These are phyloP conservation scores for Nudaria mundana DNA, from an alignment of 2,888 invertebrate genomes.

Conservation along the genomic window DNA sequence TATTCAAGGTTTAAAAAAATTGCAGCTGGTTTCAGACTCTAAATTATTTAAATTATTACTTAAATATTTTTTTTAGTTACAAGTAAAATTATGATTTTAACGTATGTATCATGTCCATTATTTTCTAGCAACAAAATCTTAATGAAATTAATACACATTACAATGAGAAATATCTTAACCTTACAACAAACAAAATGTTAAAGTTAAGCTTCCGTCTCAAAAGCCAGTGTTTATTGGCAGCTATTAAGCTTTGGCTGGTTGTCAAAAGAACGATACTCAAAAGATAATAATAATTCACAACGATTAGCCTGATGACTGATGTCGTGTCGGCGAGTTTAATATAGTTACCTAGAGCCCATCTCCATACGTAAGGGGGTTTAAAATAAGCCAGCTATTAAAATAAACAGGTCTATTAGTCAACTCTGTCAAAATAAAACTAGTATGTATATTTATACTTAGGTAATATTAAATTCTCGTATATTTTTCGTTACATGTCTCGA, in stretches of 20 bases:
- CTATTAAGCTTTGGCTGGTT: conserved; percentile 49
- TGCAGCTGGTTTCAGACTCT: too few species aligned
- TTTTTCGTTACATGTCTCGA: conserved; percentile 29
- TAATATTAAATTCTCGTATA: conserved; percentile 35
- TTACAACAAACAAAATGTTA: too few species aligned
- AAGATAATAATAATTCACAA: conserved; percentile 64
- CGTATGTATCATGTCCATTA: too few species aligned
- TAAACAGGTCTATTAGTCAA: conserved; percentile 78
- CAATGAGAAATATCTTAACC: too few species aligned
- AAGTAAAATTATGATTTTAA: too few species aligned
- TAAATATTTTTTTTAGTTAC: too few species aligned
- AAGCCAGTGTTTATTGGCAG: conserved; percentile 20
- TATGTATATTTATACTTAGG: conserved; percentile 60
- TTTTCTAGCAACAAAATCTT: too few species aligned
- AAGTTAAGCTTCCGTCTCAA: background rate
- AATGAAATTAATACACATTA: too few species aligned
- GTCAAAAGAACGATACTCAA: conserved; percentile 66
- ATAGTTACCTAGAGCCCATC: conserved; percentile 59
- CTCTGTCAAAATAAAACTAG: conserved; percentile 75
- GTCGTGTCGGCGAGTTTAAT: conserved; percentile 73
- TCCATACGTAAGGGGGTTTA: conserved; percentile 62
- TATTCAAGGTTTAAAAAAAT: background rate
- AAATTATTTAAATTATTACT: too few species aligned
- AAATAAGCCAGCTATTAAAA: conserved; percentile 75
- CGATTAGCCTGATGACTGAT: conserved; percentile 74